A percentile compares a stretch with the other conserved stretches of the same genome.
phyloP scores from a whole-genome alignment of 1,140 invertebrate species.

The Saxidomus purpurata region DNA sequence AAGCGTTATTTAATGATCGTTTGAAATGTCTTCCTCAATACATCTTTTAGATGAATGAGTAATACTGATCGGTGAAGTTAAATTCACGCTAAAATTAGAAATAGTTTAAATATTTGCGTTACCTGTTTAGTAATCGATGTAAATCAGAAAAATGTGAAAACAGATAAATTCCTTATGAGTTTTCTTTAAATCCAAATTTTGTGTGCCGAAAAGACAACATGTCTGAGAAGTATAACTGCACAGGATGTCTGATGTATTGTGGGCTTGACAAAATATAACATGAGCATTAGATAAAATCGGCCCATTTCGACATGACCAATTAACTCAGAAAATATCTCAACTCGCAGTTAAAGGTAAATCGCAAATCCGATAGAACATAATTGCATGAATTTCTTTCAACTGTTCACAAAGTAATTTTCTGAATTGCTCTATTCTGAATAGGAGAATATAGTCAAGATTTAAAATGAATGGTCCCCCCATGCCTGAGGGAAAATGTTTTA shows the following conservation, averaged over 20 bases:
- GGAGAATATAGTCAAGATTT: conserved; percentile 25
- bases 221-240: conserved; percentile 3
- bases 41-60: conserved; percentile 8
- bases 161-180: conserved; percentile 38
- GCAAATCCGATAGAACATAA: conserved; percentile 58
- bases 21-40: conserved; percentile 11
- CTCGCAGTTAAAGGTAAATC: conserved; percentile 39
- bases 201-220: conserved; percentile 4
- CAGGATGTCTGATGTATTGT: conserved; percentile 57
- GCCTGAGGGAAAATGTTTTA: conserved; percentile 31
- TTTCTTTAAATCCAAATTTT: conserved; percentile 36
- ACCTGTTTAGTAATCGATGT: conserved; percentile 21
- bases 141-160: conserved; percentile 30
- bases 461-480: conserved; percentile 20
- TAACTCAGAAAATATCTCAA: conserved; percentile 61
- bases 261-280: conserved; percentile 48
- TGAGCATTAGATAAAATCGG: conserved; percentile 53
- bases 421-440: conserved; percentile 22
- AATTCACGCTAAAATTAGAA: conserved; percentile 36
- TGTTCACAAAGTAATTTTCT: conserved; percentile 41
- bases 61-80: background rate
- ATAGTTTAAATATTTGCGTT: conserved; percentile 49
- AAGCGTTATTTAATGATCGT: background rate
- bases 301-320: conserved; percentile 62
- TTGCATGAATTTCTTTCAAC: conserved; percentile 58